Percentiles rank a stretch among this genome's conserved stretches.
These are phyloP conservation scores for Leucozona laternaria DNA, from an alignment of 2,888 invertebrate genomes.

Conservation along the genomic window DNA sequence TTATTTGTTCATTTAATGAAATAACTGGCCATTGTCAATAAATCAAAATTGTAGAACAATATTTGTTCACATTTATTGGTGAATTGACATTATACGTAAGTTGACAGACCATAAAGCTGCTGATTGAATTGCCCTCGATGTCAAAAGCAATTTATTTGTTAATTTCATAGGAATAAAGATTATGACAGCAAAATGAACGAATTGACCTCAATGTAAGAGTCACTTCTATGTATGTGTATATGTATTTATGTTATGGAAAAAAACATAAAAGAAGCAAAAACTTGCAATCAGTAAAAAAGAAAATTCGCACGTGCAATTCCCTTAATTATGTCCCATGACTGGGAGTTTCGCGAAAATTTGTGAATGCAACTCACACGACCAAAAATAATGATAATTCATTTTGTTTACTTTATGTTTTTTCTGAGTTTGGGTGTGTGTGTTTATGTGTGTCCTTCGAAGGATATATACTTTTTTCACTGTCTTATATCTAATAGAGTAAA, in stretches of 20 bases:
- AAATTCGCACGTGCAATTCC: constrained; percentile 7
- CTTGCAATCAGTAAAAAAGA: constrained; percentile 18
- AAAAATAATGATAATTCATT: constrained; percentile 34
- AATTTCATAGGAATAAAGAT: neutral
- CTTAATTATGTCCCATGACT: constrained; percentile 26
- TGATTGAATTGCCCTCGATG: constrained; percentile 22
- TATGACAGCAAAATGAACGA: constrained; percentile 7
- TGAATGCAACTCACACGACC: constrained; percentile 23
- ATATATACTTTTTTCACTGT: constrained; percentile 2
- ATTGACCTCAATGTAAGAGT: constrained; percentile 13
- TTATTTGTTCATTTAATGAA: constrained; percentile 22
- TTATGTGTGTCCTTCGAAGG: neutral
- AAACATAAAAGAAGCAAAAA: neutral
- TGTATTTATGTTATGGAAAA: neutral
- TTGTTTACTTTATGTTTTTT: neutral
- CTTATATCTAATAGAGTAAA: constrained; percentile 12
- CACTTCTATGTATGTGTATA: neutral
- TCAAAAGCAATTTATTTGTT: constrained; percentile 23
- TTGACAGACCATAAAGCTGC: constrained; percentile 20
- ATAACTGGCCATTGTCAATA: constrained; percentile 30
- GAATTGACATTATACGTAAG: constrained; percentile 20
- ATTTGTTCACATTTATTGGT: constrained; percentile 18
- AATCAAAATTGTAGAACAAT: constrained; percentile 39
- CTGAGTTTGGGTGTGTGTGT: neutral
- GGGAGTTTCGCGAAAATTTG: constrained; percentile 1